Evolutionary conservation across 2,888 invertebrate genomes (phyloP), one percentile per base, ranked within the genome.

Genomic region (Drosophila neonasuta): DNA sequence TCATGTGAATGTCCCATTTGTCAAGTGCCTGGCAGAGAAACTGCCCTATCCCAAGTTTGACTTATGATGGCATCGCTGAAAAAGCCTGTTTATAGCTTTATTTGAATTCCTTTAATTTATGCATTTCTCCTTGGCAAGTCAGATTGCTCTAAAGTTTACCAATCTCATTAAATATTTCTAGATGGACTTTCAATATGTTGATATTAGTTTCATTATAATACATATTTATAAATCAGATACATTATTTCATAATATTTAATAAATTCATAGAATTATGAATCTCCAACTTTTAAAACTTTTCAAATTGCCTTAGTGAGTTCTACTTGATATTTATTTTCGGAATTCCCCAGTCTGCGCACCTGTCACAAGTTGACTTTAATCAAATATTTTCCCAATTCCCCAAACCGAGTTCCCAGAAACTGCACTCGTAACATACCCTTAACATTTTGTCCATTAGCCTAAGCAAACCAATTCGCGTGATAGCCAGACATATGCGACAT

Each of bases 401-500:
- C 39, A 13, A 41, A 41, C 39, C 29, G 11, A 32, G 4, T 29
- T 45, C 17, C 34, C 13, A 24, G 32, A 13, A 45, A 2, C 24
- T n/a, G n/a, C 9, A 30, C 9, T 24, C 10, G 1, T 6, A 24
- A 24, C 20, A 32, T 54, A 32, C 54, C 44, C 44, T 24, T 13
- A 44, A 20, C 6, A 20, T 32, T 56, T 56, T 62, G 10, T 39
- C 49, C 58, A 62, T 66, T 65, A 65, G 58, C 64, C 66, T 61
- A 64, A 71, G 61, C 77, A 85, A 71, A 74, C 42, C 39, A 64
- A 41, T 52, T 45, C 36, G 24, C 45, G 3, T 17, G 20, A 49
- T 49, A 15, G 10, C n/a, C 11, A 41, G 10, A 15, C 8, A 41
- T 42, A 17, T 54, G 17, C 42, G 42, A 44, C 54, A 44, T 20